These are phyloP conservation scores for Euphonia xanthogaster DNA, from an alignment of 2,797 vertebrate species.

Conservation along the genomic window DNA sequence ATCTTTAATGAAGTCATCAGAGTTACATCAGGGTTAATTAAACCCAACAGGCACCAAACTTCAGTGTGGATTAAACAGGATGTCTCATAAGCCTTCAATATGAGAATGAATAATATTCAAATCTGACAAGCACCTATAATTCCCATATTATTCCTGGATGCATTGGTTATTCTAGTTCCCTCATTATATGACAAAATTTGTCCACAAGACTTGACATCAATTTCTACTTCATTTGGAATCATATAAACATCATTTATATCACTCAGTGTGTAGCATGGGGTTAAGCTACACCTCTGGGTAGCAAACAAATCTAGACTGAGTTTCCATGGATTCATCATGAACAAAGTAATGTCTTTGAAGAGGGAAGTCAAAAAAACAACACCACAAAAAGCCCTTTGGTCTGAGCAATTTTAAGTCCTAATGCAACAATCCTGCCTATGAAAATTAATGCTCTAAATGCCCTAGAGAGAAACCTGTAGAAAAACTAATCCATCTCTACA, in stretches of 20 bases:
- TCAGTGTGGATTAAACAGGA: background rate
- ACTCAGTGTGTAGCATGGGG: background rate
- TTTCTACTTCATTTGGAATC: background rate
- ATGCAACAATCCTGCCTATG: background rate
- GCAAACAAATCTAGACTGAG: background rate
- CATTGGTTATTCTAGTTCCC: background rate
- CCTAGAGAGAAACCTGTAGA: background rate
- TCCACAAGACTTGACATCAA: background rate
- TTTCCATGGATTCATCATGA: conserved; percentile 19
- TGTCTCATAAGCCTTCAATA: background rate
- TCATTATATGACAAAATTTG: background rate
- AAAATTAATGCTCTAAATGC: background rate
- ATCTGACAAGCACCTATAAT: background rate
- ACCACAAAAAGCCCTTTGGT: background rate
- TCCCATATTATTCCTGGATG: background rate
- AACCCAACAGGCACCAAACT: background rate
- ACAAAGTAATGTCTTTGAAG: background rate
- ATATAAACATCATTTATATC: background rate
- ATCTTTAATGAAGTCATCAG: background rate
- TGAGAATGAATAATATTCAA: background rate
- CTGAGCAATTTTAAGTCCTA: background rate
- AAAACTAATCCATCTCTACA: background rate
- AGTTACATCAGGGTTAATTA: background rate
- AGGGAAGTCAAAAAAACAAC: background rate
- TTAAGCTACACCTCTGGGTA: background rate